Evolutionary conservation across 1,140 invertebrate species (phyloP), one percentile per base, ranked within the genome.

Genomic region (Orius insidiosus): DNA sequence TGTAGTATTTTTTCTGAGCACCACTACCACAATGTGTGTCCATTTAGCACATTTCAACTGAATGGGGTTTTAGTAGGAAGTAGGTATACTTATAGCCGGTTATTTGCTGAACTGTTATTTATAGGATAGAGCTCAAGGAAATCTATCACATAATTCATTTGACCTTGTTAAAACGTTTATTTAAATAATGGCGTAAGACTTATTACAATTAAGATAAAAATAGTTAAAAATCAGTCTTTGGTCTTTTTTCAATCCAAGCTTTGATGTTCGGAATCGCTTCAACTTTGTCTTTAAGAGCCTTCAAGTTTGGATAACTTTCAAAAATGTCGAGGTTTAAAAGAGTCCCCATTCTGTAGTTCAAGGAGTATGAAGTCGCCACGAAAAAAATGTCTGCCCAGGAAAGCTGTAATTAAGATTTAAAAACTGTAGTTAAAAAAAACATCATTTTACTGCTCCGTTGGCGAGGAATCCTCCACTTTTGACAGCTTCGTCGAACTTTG

Each of bases 321-420:
- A 77, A 52, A 13, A 74, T 63, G 1, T 67, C 62, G 16, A 64
- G 59, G 10, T 66, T 68, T 39, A 73, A 66, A 35, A 75, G 67
- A 33, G 61, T 54, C 54, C 74, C 72, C 45, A 74, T 64, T 53
- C 68, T 69, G 39, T 74, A 71, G 13, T 72, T 62, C 1, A 69
- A 63, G 1, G 69, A 71, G 1, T 72, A 69, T 44, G 74, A 58
- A 37, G 74, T 54, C 33, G 61, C 68, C 14, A 73, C 70, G 53
- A 75, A 72, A 0, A 70, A 60, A 49, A 76, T 71, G 50, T 76
- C 74, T 3, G 67, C 68, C 74, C 74, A 77, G 11, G 74, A 74
- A 31, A 75, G 63, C 74, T 76, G n/a, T 31, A 19, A 34, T 1
- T 9, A 7, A 45, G 47, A 48, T 5, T 18, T 60, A 60, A 11